Conservation (phyloP, 1,140 invertebrate species). For the Eueides isabella region DNA sequence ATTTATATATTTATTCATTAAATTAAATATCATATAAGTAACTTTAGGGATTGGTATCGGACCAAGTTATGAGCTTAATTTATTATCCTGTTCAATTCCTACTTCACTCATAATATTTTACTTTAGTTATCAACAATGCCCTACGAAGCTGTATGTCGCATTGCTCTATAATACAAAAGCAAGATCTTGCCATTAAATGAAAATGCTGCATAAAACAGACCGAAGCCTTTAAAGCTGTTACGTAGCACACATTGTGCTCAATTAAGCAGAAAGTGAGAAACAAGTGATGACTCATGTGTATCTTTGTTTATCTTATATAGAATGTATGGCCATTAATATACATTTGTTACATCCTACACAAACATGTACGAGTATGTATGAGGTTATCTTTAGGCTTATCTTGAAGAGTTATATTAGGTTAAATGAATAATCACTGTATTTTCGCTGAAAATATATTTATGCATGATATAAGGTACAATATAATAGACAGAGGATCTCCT, state of each 20-base stretch:
- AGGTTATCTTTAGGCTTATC: neutral
- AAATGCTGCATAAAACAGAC: neutral
- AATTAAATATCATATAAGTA: too few species aligned
- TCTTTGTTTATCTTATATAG: constrained; percentile 12
- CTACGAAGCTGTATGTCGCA: too few species aligned
- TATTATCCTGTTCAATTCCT: too few species aligned
- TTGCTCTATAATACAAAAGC: neutral
- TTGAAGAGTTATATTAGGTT: neutral
- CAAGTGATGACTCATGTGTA: constrained; percentile 11
- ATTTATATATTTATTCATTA: too few species aligned
- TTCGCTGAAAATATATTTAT: neutral
- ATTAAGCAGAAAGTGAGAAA: constrained; percentile 3
- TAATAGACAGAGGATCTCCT: too few species aligned
- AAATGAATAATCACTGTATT: neutral
- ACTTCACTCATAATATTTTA: too few species aligned
- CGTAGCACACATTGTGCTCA: neutral
- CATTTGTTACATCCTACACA: neutral
- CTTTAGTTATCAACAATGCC: too few species aligned
- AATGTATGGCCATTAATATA: constrained; percentile 10
- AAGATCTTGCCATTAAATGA: neutral
- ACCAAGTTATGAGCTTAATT: too few species aligned
- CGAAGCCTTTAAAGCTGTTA: neutral
- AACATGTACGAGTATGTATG: too few species aligned
- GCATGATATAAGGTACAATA: neutral
- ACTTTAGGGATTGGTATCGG: too few species aligned